Evolutionary conservation across 2,113 vertebrate genomes (phyloP).

Genomic region (Gobiocypris rarus): DNA sequence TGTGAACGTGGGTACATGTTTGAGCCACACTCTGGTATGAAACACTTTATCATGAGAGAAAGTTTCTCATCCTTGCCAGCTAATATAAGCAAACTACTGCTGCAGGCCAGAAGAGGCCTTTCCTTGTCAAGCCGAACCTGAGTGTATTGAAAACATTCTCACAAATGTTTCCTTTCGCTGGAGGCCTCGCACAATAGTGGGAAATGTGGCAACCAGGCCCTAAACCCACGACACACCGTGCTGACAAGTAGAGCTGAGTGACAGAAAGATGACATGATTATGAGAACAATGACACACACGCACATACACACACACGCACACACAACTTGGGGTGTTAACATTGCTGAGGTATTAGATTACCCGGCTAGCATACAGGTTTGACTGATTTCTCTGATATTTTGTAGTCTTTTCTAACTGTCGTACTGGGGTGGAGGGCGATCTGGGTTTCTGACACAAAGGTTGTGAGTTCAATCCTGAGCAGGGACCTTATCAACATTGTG

Average conservation of each 20-base stretch:
- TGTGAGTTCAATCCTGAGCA: neutral
- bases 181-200: slow-evolving; percentile 67
- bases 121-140: slow-evolving; percentile 7
- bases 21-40: neutral
- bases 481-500: slow-evolving; percentile 7
- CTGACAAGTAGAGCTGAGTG: slow-evolving; percentile 66
- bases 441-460: neutral
- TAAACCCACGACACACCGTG: slow-evolving; percentile 67
- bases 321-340: slow-evolving; percentile 15
- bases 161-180: slow-evolving; percentile 36
- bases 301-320: slow-evolving; percentile 23
- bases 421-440: neutral
- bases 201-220: slow-evolving; percentile 77
- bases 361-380: neutral
- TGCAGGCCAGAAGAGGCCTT: slow-evolving; percentile 23
- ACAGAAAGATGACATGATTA: slow-evolving; percentile 53
- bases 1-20: slow-evolving; percentile 14
- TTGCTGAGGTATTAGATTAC: slow-evolving; percentile 30
- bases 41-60: slow-evolving; percentile 20
- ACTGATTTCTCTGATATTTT: neutral
- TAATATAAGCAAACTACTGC: slow-evolving; percentile 13
- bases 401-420: neutral
- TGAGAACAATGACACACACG: slow-evolving; percentile 45
- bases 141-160: slow-evolving; percentile 41
- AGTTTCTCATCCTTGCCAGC: slow-evolving; percentile 45